Evolutionary conservation across 1,140 invertebrate species (phyloP), one percentile per base, ranked within the genome.

Genomic region (Amyelois transitella): DNA sequence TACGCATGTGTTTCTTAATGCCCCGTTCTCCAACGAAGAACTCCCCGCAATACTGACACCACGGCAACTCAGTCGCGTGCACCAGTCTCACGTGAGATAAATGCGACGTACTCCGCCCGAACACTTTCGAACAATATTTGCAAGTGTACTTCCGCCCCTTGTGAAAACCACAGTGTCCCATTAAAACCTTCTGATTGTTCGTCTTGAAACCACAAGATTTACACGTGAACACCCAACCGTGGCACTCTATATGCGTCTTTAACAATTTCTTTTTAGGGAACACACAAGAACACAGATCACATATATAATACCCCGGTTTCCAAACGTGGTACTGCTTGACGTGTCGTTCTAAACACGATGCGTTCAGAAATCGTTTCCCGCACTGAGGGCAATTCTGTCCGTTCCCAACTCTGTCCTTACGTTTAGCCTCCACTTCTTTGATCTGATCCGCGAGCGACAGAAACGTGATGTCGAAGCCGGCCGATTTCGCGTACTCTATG

Each of bases 1-100:
- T 69, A 18, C 64, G 63, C 48, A 62, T 72, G 22, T 81, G 76
- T 60, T 70, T 70, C 4, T 49, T 58, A 0, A 78, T 44, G 0
- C 77, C 79, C 17, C 60, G 51, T 38, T 69, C 59, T 0, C 68
- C 65, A 12, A 77, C 47, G 32, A 80, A 75, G 0, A 65, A 69
- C 7, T 77, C 74, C 8, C 45, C 45, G 20, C 45, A 48, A 14
- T 18, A 21, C 0, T 21, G 1, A 21, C 45, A 48, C 2, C 19
- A n/a, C 1, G 20, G 4, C 6, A 48, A 6, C 6, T 20, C 20
- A 1, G 19, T 1, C 45, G 45, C 20, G 10, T 48, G 45, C 0
- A n/a, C 2, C 6, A 48, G 14, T 1, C 45, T 0, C 6, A 14
- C n/a, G 20, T 48, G 45, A 1, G 19, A 18, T 17, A 48, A 48